phyloP scores from a whole-genome alignment of 2,888 invertebrate genomes.

The Orchesellides sinensis region DNA sequence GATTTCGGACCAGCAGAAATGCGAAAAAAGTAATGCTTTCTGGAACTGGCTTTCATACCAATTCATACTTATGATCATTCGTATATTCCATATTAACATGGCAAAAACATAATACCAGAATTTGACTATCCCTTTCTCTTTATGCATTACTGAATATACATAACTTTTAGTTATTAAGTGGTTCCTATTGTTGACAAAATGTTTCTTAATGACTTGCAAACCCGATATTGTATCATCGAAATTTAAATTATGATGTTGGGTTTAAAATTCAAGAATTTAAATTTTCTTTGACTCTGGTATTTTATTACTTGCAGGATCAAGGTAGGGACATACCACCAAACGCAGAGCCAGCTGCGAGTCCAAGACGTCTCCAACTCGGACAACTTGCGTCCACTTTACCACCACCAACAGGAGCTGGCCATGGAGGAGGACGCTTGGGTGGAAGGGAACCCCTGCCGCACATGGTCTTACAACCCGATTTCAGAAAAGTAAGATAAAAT shows the following conservation, averaged over 20 bases:
- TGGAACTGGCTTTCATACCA: no score
- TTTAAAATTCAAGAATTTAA: no score
- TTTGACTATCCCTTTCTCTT: no score
- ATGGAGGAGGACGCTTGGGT: slow-evolving; percentile 59
- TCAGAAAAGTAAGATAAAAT: slow-evolving; percentile 85
- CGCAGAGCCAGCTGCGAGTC: slow-evolving; percentile 75
- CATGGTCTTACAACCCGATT: slow-evolving; percentile 93
- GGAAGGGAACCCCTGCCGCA: slow-evolving; percentile 84
- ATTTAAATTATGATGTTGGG: no score
- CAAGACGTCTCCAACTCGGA: slow-evolving; percentile 74
- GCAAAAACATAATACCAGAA: no score
- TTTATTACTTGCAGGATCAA: slow-evolving; percentile 70
- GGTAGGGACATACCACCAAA: slow-evolving; percentile 75
- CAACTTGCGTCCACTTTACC: slow-evolving; percentile 73
- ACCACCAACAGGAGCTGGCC: slow-evolving; percentile 64
- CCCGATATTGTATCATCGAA: no score
- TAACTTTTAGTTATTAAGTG: no score
- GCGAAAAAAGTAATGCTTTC: slow-evolving; percentile 72
- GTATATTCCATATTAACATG: no score
- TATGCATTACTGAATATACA: no score
- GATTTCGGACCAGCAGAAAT: slow-evolving; percentile 74
- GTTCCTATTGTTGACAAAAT: no score
- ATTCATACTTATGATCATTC: no score
- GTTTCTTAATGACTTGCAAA: no score
- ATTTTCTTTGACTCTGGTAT: background rate